phyloP scores from a whole-genome alignment of 2,888 invertebrate genomes.

The Teleogryllus oceanicus region DNA sequence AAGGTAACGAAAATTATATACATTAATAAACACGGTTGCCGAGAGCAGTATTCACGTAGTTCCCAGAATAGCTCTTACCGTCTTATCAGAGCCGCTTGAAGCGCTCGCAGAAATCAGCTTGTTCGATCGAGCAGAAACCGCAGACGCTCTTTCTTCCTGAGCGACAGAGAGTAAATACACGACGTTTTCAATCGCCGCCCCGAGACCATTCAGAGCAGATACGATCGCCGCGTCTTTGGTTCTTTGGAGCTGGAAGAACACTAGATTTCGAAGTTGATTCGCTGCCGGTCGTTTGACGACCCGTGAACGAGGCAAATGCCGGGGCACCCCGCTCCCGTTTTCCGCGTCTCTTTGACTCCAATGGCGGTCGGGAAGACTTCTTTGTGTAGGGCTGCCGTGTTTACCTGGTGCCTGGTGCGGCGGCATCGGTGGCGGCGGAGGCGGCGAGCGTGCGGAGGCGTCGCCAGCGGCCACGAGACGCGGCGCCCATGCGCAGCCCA shows the following conservation, averaged over 20 bases:
- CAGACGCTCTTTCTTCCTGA: neutral
- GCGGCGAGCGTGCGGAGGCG: neutral
- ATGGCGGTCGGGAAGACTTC: neutral
- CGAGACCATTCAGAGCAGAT: neutral
- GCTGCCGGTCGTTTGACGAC: neutral
- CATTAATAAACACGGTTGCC: too few species aligned
- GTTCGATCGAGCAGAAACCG: neutral
- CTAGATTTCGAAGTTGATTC: neutral
- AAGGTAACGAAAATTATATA: too few species aligned
- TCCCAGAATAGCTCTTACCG: neutral
- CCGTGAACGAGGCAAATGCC: constrained; percentile 6
- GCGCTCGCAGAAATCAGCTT: neutral
- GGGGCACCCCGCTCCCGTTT: neutral
- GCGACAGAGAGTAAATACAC: neutral
- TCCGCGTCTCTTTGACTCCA: neutral
- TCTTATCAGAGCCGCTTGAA: constrained; percentile 4
- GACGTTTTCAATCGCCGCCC: neutral
- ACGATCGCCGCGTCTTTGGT: neutral
- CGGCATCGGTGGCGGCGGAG: neutral
- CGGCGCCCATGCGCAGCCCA: too few species aligned
- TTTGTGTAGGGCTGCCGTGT: neutral
- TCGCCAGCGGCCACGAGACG: neutral
- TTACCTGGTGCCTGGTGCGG: neutral
- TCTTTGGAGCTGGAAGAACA: constrained; percentile 5
- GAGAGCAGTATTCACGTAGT: neutral